Evolutionary conservation across 2,113 vertebrate species (phyloP).

Genomic region (Natator depressus): DNA sequence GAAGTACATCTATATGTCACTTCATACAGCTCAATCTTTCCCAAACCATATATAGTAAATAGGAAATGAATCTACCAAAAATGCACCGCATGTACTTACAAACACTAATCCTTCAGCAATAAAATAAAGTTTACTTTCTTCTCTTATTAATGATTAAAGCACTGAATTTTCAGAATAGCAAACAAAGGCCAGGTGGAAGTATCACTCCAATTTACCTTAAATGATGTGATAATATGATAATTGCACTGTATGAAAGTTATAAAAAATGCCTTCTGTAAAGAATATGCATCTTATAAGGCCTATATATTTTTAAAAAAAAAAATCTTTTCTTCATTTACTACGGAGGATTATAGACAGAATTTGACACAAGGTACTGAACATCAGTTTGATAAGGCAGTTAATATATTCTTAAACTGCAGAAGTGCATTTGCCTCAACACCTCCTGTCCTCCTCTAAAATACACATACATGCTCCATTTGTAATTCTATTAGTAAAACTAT

Average conservation of each 20-base stretch:
- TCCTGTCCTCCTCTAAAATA: not conserved
- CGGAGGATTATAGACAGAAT: slow-evolving; percentile 6
- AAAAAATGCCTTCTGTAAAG: not conserved
- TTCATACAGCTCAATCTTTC: not conserved
- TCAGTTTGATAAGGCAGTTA: slow-evolving; percentile 32
- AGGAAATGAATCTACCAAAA: not conserved
- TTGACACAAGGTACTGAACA: not conserved
- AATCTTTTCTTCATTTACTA: not conserved
- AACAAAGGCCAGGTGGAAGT: not conserved
- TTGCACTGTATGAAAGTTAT: not conserved
- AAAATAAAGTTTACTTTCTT: not conserved
- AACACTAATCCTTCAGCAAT: not conserved
- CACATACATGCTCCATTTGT: no score
- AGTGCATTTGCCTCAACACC: not conserved
- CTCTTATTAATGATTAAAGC: not conserved
- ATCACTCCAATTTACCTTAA: not conserved
- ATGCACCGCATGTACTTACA: not conserved
- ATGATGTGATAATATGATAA: not conserved
- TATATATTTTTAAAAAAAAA: not conserved
- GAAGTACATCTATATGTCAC: not conserved
- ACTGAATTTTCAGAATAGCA: not conserved
- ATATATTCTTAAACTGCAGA: not conserved
- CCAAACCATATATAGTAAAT: not conserved
- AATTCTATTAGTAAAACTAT: not conserved
- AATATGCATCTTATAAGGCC: not conserved